Evolutionary conservation across 2,113 vertebrate species (phyloP), one percentile per base, ranked within the genome.

Genomic region (Reinhardtius hippoglossoides): DNA sequence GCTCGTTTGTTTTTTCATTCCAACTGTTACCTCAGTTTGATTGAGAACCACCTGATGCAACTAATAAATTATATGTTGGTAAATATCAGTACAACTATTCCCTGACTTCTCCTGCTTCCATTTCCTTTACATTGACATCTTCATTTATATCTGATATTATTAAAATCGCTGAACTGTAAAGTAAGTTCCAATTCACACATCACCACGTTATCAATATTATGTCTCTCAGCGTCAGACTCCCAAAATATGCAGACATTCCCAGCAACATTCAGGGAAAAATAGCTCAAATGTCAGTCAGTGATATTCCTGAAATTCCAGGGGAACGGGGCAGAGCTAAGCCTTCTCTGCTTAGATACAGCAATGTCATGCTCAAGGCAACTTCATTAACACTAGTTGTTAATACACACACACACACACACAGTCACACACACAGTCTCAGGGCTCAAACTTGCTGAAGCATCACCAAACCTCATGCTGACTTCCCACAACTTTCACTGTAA

Each of bases 221-320:
- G 35, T 12, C 48, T 52, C 18, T 23, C 9, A 23, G 54, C 21
- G 9, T 55, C 21, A 24, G 54, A 57, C 7, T 64, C 6, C 4
- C 3, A 7, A n/a, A 66, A 50, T 10, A 18, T 21, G 20, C 12
- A 44, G 31, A 69, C 54, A 37, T 60, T 66, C 58, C 16, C 5
- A 6, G 27, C 7, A 8, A 27, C 6, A 26, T 44, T 64, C 1
- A 20, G 6, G 13, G 2, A 58, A 58, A 58, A 58, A 58, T 7
- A 46, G 37, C 52, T 64, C 13, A 46, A 57, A 58, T 15, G 8
- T 35, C 15, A 67, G 52, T 76, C 18, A 18, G 18, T 12, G 16
- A 73, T 83, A 68, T 76, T 63, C 58, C 0, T 72, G 37, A 72
- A 69, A 76, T 60, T 62, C 26, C 68, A 44, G 55, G 67, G 20